A percentile compares a stretch with the other conserved stretches of the same genome.
phyloP scores from a whole-genome alignment of 2,797 vertebrate species.

The Coendou prehensilis region DNA sequence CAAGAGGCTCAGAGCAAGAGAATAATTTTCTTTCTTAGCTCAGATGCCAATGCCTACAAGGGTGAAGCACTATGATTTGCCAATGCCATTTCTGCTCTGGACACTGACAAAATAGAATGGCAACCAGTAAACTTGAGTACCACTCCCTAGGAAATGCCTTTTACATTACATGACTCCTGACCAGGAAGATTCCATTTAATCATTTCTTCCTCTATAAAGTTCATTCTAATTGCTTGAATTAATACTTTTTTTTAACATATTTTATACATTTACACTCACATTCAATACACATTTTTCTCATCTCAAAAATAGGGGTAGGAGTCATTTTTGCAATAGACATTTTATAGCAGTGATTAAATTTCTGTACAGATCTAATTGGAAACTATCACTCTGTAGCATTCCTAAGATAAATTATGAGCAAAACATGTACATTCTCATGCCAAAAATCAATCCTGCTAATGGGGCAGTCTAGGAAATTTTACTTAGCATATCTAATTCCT shows the following conservation, averaged over 20 bases:
- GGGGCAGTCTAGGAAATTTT: conserved; percentile 34
- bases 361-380: neutral
- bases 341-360: conserved; percentile 26
- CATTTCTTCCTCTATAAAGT: conserved; percentile 30
- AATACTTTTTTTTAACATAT: neutral
- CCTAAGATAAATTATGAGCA: neutral
- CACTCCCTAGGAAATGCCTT: neutral
- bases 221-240: conserved; percentile 24
- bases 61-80: neutral
- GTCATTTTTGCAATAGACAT: conserved; percentile 30
- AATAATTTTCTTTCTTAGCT: conserved; percentile 37
- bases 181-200: conserved; percentile 19
- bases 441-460: neutral
- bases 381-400: neutral
- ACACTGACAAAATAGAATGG: neutral
- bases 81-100: neutral
- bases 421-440: neutral
- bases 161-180: neutral
- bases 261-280: neutral
- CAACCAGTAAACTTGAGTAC: neutral
- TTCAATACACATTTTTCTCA: conserved; percentile 47
- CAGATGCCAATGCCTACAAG: neutral
- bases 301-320: neutral
- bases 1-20: conserved; percentile 1
- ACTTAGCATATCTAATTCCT: conserved; percentile 9